Evolutionary conservation across 2,797 vertebrate species (phyloP), one percentile per base, ranked within the genome.

Genomic region (Rachycentron canadum): DNA sequence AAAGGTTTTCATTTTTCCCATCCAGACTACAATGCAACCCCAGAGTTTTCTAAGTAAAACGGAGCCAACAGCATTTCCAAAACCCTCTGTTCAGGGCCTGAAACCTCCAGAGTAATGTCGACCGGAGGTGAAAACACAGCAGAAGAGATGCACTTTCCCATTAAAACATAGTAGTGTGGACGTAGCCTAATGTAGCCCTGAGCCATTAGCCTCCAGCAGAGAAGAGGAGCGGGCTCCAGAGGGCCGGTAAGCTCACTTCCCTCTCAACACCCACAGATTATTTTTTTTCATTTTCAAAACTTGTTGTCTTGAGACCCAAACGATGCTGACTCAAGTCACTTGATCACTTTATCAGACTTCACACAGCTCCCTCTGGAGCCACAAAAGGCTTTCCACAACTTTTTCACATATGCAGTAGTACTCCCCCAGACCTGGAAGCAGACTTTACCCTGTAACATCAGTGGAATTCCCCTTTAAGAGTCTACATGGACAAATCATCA

Each of bases 311-410:
- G 9, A 25, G n/a, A 5, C 30, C 17, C 3, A 11, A 30, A 41
- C 4, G 34, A 36, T 23, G 12, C 38, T 16, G 38, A 28, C 19
- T 49, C 9, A 73, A 38, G 13, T 13, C 56, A 23, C 56, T 52
- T 68, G 63, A 73, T 80, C 28, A 4, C 59, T 74, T 74, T 45
- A 50, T 74, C 78, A 69, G 43, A 69, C 65, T 34, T n/a, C 49
- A 10, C 3, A 3, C 50, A 23, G 25, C 52, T 69, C 59, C 64
- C 50, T 11, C 49, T n/a, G 63, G 76, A 36, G n/a, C 64, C 34
- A 49, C 45, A 34, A 64, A 53, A 53, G 3, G 5, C n/a, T 25
- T 26, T 28, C 5, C 41, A 28, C 34, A 21, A 32, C 41, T 30
- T 17, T 19, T 13, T 13, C 17, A 7, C 64, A 53, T 23, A 67